These are phyloP conservation scores for Philereme vetulata DNA, from an alignment of 2,888 invertebrate genomes.

Conservation along the genomic window DNA sequence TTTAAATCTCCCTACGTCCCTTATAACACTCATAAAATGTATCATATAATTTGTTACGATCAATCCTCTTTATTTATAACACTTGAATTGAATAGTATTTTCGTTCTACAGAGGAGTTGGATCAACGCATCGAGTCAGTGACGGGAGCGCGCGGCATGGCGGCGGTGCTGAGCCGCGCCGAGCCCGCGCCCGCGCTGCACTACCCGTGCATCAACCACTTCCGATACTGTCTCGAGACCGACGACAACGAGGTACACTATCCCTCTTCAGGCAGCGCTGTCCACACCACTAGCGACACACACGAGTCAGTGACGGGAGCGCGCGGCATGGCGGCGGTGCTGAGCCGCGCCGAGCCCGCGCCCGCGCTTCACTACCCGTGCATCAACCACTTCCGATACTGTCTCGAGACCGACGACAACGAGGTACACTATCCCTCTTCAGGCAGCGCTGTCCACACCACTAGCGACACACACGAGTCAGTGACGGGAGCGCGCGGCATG, in stretches of 20 bases:
- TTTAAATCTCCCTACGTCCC: no score
- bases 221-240: constrained; percentile 88
- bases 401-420: constrained; percentile 77
- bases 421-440: no score
- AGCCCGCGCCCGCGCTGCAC: constrained; percentile 91
- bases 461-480: constrained; percentile 84
- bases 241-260: constrained; percentile 71
- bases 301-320: constrained; percentile 93
- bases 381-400: constrained; percentile 96
- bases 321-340: constrained; percentile 95
- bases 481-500: constrained; percentile 94
- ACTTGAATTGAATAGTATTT: no score
- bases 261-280: no score
- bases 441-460: no score
- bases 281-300: no score
- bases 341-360: constrained; percentile 91
- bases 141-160: constrained; percentile 95
- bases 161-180: constrained; percentile 93
- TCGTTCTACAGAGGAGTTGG: constrained; percentile 83
- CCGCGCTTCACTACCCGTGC: constrained; percentile 94
- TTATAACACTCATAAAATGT: no score
- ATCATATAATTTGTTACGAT: no score
- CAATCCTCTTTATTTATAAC: no score
- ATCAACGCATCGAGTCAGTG: constrained; percentile 91
- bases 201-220: constrained; percentile 97